Base-by-base conservation (phyloP, 2,113 vertebrate species). In the Rana temporaria region DNA sequence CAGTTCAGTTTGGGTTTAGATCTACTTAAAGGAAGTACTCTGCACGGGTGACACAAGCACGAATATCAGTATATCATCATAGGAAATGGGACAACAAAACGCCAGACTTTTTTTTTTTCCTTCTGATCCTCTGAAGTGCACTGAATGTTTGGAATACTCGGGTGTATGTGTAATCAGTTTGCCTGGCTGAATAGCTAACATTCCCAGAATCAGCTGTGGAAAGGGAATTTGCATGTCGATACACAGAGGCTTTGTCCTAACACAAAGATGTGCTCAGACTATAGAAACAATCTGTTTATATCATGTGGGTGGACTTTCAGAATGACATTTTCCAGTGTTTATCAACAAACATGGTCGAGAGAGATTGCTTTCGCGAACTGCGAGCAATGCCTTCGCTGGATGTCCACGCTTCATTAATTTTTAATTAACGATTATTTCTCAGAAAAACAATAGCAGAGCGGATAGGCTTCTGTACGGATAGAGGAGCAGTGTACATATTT, bases 261-360 rank as follows among this genome's bases (percentile, higher is more conserved):
- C 11, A 81, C 59, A 82, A 73, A 55, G 80, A 66, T 74, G 62
- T 26, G 1, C 71, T 57, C 26, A 59, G 71, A 56, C 32, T 9
- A 59, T 55, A 9, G 70, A 52, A 55, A 72, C 69, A 55, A 72
- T 68, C 79, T 72, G 59, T 42, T 38, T 65, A 30, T 42, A 32
- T 48, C 52, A 59, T 15, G 80, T 75, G 71, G 70, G 80, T 74
- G 71, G 65, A 75, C 63, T 9, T 60, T 62, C 52, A 75, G 20
- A 75, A 75, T 82, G 80, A 75, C 63, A 82, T 82, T 82, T 82
- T 66, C 48, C 52, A 60, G 57, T 82, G 80, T 82, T 82, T 82
- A 66, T 82, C 72, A 82, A 82, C 80, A 82, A 75, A 73, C 69
- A 72, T 64, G 3, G 59, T 15, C n/a, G 60, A 57, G 64, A 79